phyloP scores from a whole-genome alignment of 2,888 invertebrate genomes.

The Drosophila fungiperda region DNA sequence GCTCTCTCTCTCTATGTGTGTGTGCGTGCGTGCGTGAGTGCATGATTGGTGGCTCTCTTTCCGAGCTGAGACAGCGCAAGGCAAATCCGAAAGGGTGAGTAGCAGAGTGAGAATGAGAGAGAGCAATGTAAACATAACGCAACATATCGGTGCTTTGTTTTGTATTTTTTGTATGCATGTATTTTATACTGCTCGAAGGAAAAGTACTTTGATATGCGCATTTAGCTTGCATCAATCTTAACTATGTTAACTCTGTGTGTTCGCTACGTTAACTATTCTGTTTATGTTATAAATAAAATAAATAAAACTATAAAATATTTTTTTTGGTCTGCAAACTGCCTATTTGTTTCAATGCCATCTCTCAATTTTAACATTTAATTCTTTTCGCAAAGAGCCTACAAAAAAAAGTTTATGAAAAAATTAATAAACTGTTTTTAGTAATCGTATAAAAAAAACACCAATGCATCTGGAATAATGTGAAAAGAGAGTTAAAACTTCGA shows the following conservation, averaged over 20 bases:
- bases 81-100: constrained; percentile 6
- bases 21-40: constrained; percentile 13
- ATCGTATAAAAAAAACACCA: background rate
- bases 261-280: background rate
- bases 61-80: constrained; percentile 9
- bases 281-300: background rate
- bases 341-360: background rate
- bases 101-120: constrained; percentile 11
- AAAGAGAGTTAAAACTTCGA: constrained; percentile 12
- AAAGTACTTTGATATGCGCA: background rate
- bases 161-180: constrained; percentile 8
- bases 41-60: constrained; percentile 19
- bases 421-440: background rate
- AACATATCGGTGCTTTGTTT: constrained; percentile 16
- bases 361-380: background rate
- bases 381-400: background rate
- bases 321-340: background rate
- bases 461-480: background rate
- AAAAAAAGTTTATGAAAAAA: background rate
- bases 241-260: background rate
- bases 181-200: background rate
- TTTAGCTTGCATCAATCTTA: background rate
- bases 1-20: constrained; percentile 8
- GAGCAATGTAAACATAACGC: constrained; percentile 35
- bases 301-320: background rate